A percentile compares a stretch with the other conserved stretches of the same genome.
Evolutionary conservation across 2,113 vertebrate genomes (phyloP).

Genomic region (Mobula birostris): DNA sequence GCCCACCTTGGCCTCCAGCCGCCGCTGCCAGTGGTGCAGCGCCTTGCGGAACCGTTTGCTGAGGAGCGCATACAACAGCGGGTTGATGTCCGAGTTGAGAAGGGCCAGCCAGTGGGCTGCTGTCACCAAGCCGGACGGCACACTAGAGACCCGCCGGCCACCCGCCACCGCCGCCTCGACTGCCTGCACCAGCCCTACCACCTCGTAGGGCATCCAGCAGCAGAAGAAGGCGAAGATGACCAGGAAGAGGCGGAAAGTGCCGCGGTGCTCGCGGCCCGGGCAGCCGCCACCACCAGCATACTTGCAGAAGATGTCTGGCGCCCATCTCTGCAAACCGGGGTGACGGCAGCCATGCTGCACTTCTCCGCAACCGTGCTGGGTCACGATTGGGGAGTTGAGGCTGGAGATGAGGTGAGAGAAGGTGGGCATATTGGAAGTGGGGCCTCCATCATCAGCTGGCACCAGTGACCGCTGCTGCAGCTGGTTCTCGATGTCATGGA

Average conservation of each 20-base stretch:
- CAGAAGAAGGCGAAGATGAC: slow-evolving; percentile 63
- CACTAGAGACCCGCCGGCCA: slow-evolving; percentile 43
- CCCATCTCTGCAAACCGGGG: slow-evolving; percentile 37
- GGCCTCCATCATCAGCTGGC: background rate
- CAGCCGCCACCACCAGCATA: slow-evolving; percentile 43
- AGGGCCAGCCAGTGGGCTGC: slow-evolving; percentile 64
- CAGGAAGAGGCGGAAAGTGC: slow-evolving; percentile 60
- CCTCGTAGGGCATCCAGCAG: slow-evolving; percentile 66
- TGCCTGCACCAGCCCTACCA: slow-evolving; percentile 59
- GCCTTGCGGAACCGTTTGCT: slow-evolving; percentile 66
- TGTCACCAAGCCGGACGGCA: slow-evolving; percentile 57
- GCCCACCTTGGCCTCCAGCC: slow-evolving; percentile 5
- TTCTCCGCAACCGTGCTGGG: slow-evolving; percentile 38
- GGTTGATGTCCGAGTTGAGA: slow-evolving; percentile 69
- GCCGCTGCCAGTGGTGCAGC: slow-evolving; percentile 45
- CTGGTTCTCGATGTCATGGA: slow-evolving; percentile 61
- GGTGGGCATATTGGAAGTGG: slow-evolving; percentile 41
- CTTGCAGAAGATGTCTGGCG: slow-evolving; percentile 43
- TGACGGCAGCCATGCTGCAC: background rate
- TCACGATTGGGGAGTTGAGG: slow-evolving; percentile 53
- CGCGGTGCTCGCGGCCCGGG: slow-evolving; percentile 46
- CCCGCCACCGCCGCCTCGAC: slow-evolving; percentile 54
- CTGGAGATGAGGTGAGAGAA: slow-evolving; percentile 57
- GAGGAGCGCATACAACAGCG: slow-evolving; percentile 65
- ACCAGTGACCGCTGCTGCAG: slow-evolving; percentile 51